Evolutionary conservation across 2,113 vertebrate genomes (phyloP).

Genomic region (Camelus dromedarius): DNA sequence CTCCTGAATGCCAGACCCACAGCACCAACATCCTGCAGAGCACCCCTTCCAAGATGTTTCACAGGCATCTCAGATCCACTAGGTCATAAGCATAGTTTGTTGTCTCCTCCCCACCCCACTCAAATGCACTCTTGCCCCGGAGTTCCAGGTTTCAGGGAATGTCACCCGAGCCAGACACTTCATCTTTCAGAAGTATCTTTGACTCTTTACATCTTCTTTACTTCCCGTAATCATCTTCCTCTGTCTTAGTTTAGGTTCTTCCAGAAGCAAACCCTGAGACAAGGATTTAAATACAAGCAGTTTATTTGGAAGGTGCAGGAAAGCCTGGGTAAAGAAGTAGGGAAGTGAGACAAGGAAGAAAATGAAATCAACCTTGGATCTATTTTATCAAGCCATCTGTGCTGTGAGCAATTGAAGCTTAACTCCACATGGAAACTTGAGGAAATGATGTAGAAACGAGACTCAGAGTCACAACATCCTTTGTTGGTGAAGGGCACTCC

Average conservation of each 20-base stretch:
- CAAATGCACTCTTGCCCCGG: neutral
- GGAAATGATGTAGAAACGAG: constrained; percentile 29
- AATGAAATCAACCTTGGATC: neutral
- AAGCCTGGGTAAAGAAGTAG: neutral
- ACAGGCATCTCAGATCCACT: neutral
- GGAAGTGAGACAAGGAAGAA: neutral
- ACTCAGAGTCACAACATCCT: neutral
- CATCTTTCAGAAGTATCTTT: neutral
- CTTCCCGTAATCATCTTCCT: neutral
- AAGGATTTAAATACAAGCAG: neutral
- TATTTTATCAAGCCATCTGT: neutral
- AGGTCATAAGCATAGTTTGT: neutral
- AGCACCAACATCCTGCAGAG: neutral
- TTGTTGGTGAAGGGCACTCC: neutral
- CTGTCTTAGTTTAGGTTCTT: neutral
- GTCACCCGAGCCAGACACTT: neutral
- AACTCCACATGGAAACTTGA: neutral
- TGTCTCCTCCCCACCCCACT: neutral
- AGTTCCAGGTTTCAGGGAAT: neutral
- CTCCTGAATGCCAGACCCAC: neutral
- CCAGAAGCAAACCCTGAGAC: neutral
- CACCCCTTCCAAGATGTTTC: neutral
- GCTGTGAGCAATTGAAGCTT: neutral
- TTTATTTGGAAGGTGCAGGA: neutral
- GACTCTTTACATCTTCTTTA: neutral